Conservation (phyloP, 2,888 invertebrate genomes). For the Oeneis ivallda region DNA sequence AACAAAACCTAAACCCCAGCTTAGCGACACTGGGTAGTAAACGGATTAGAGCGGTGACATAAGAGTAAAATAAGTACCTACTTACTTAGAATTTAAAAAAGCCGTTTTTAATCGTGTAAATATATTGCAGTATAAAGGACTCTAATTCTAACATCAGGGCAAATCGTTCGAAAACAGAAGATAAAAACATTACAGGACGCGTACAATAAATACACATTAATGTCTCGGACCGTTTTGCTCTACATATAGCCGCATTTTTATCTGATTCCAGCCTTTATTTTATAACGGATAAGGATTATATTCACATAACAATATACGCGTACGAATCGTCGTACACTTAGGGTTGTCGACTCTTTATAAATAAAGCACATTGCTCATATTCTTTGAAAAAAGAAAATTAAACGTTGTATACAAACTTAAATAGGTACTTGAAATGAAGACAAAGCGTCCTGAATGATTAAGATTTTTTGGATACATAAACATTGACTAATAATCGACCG, state of each 20-base stretch:
- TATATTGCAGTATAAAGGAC: conserved; percentile 45
- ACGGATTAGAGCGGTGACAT: conserved; percentile 7
- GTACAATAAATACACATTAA: conserved; percentile 81
- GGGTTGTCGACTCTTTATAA: neutral
- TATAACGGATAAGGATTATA: conserved; percentile 19
- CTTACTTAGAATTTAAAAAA: conserved; percentile 44
- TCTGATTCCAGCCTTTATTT: conserved; percentile 23
- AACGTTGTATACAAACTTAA: no score
- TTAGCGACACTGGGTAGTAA: neutral
- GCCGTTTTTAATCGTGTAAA: conserved; percentile 46
- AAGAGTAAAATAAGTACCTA: conserved; percentile 11
- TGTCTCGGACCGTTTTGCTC: conserved; percentile 74
- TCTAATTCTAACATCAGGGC: conserved; percentile 49
- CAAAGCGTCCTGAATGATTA: neutral
- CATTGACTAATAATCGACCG: no score
- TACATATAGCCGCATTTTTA: conserved; percentile 25
- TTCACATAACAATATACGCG: conserved; percentile 12
- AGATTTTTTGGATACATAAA: no score
- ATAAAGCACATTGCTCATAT: neutral
- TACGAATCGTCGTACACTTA: conserved; percentile 50
- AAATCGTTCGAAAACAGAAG: conserved; percentile 65
- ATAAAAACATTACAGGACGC: conserved; percentile 80
- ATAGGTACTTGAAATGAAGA: no score
- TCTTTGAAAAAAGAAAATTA: no score
- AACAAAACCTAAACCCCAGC: neutral